Conservation (phyloP, 1,140 invertebrate genomes). For the Glomeris maerens region DNA sequence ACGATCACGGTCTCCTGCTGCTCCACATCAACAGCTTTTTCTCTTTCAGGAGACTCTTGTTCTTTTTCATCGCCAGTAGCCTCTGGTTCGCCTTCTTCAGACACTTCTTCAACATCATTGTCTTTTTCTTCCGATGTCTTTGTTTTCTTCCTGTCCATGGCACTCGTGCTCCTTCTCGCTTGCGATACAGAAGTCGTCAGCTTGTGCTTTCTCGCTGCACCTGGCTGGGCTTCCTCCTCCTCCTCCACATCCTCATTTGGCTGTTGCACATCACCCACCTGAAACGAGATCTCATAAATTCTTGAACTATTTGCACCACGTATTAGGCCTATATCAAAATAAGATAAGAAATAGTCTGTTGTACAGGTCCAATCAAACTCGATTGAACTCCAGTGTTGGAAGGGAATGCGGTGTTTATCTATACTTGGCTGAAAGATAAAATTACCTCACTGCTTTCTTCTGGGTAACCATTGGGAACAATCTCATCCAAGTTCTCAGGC, state of each 20-base stretch:
- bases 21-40: too few species aligned
- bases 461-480: neutral
- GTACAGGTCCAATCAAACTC: too few species aligned
- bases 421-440: neutral
- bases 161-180: neutral
- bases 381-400: too few species aligned
- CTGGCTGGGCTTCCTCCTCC: neutral
- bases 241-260: neutral
- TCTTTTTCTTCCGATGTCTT: too few species aligned
- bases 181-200: neutral
- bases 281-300: too few species aligned
- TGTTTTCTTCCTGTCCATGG: slow-evolving; percentile 3
- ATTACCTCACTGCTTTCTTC: slow-evolving; percentile 1
- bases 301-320: slow-evolving; percentile 20
- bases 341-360: too few species aligned
- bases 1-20: too few species aligned
- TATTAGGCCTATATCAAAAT: slow-evolving; percentile 16
- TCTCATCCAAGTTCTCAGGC: neutral
- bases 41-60: too few species aligned
- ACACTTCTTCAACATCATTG: too few species aligned
- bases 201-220: neutral
- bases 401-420: too few species aligned
- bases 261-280: neutral
- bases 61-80: too few species aligned
- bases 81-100: too few species aligned